Percentiles rank a stretch among this genome's conserved stretches.
Conservation (phyloP, 2,797 vertebrate genomes). For the Lepus townsendii region DNA sequence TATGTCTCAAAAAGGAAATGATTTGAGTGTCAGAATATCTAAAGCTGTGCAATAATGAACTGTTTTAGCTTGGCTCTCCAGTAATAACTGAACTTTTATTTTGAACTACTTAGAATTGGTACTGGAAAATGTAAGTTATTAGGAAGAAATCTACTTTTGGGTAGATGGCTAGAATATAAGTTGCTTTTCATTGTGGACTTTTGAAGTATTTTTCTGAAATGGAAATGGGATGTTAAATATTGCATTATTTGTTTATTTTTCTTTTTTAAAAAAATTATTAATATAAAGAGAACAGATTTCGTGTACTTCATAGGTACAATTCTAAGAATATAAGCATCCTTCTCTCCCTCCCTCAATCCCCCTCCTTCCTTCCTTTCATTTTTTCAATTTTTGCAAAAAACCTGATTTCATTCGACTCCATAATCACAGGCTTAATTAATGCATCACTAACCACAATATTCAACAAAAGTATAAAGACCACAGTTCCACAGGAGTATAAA, state of each 20-base stretch:
- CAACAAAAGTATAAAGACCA: too few species aligned
- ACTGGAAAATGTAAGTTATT: slow-evolving; percentile 40
- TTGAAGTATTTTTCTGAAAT: slow-evolving; percentile 58
- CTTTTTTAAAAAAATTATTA: background rate
- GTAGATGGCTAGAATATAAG: background rate
- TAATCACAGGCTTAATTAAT: too few species aligned
- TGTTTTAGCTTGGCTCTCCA: background rate
- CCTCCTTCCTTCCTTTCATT: too few species aligned
- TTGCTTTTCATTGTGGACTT: slow-evolving; percentile 34
- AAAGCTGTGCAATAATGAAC: slow-evolving; percentile 36
- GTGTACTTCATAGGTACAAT: too few species aligned
- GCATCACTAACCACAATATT: too few species aligned
- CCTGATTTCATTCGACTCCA: too few species aligned
- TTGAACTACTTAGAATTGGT: background rate
- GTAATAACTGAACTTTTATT: slow-evolving; percentile 3
- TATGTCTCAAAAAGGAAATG: slow-evolving; percentile 56
- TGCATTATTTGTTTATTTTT: slow-evolving; percentile 40
- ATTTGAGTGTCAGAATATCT: slow-evolving; percentile 14
- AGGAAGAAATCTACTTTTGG: background rate
- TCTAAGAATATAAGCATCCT: too few species aligned
- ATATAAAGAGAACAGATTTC: too few species aligned
- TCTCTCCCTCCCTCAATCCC: too few species aligned
- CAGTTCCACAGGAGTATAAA: too few species aligned
- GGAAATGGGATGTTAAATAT: background rate
- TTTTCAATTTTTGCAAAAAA: too few species aligned